Base-by-base conservation (phyloP, 1,140 invertebrate genomes). In the Heliothis virescens region DNA sequence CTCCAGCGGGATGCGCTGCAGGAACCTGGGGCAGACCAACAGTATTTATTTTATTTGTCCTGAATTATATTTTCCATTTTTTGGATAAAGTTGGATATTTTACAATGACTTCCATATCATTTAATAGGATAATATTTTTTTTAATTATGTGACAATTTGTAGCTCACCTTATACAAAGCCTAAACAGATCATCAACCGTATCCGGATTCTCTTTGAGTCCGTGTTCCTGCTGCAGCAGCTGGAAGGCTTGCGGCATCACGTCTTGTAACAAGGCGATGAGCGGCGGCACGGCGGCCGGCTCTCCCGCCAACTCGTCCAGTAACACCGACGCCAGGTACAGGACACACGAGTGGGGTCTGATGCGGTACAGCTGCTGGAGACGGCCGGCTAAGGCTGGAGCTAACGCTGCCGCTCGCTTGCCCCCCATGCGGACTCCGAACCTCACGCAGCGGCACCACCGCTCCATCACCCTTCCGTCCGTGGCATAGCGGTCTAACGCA, bases 141-240 rank as follows among this genome's bases (percentile, higher is more conserved):
- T n/a, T n/a, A n/a, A n/a, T n/a, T n/a, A n/a, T n/a, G n/a, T n/a
- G n/a, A 81, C 21, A 16, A 48, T 52, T 21, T 11, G 83, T 71
- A 76, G 12, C 18, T 15, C 1, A 91, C 90, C 91, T 96, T 72
- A 97, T 96, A 90, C 98, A 98, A 26, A 99, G 95, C 62, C 99
- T 95, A 92, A 99, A 99, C 76, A 99, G 96, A 92, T 99, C 99
- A 92, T 99, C 99, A 0, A 99, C 98, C 0, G 99, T 99, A 86
- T 99, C 99, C 0, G 99, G 99, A 95, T 99, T 97, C 92, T 99
- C 97, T 79, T 97, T 96, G 10, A 99, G 94, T 1, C 98, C 89
- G 59, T 79, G 63, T 5, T 74, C 82, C 74, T 96, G 96, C 90
- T 98, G 97, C 67, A 99, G 95, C 85, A 98, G 91, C 60, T 95